Base-by-base conservation (phyloP, 2,113 vertebrate species). In the Anas platyrhynchos region DNA sequence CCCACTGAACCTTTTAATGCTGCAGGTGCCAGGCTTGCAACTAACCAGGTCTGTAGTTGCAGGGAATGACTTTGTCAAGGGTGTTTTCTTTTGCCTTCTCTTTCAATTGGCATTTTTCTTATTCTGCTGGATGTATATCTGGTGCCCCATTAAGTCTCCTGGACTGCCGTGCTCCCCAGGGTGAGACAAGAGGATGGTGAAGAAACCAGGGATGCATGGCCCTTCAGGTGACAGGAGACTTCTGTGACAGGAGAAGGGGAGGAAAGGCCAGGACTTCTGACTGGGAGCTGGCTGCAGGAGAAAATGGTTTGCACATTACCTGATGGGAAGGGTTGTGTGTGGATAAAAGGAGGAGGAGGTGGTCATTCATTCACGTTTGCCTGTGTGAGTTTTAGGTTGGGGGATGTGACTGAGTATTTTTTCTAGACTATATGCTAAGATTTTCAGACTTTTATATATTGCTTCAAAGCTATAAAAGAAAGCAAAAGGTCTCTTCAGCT, bases 341-440 rank as follows among this genome's bases (percentile, higher is more conserved):
- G 18, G n/a, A 9, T 41, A 44, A 81, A 82, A 94, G 34, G 20
- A 65, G 20, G 58, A 34, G 10, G 25, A 4, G 11, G 2, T 32
- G 4, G 22, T 81, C 1, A 6, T 58, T 61, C 2, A 0, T 72
- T 74, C 2, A 17, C 54, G 7, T 11, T 27, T 67, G 16, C 10
- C 9, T 56, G 8, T 36, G 8, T n/a, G n/a, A 36, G 16, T 58
- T 81, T 74, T 74, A 50, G 65, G 11, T 10, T 81, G 29, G 22
- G 7, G 2, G 3, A 46, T 1, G 3, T 36, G 25, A 8, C 6
- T 65, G 10, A 8, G 14, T 46, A 20, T 1, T 1, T 68, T 66
- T 43, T 20, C 6, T 17, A 77, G 29, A 15, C 8, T 87, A 15
- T 50, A 23, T 17, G 11, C 6, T 54, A 13, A 48, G 41, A 11